Evolutionary conservation across 2,888 invertebrate species (phyloP).

Genomic region (Pollenia labialis): DNA sequence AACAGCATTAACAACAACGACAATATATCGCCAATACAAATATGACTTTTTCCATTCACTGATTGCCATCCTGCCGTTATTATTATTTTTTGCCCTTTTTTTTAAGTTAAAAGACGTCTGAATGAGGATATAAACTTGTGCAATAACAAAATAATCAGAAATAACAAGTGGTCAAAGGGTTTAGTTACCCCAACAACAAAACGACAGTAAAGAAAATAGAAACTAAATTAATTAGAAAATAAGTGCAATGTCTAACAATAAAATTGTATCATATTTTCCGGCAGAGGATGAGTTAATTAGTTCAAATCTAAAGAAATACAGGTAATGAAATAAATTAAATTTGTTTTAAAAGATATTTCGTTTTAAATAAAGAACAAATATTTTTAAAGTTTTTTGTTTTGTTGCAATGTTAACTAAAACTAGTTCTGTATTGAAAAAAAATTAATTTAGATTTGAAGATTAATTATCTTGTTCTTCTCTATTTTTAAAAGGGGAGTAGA

Average conservation of each 20-base stretch:
- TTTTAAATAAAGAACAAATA: too few relatives aligned
- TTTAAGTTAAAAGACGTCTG: constrained; percentile 26
- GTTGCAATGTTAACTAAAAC: too few relatives aligned
- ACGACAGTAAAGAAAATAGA: not conserved
- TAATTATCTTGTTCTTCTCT: too few relatives aligned
- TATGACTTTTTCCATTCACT: constrained; percentile 51
- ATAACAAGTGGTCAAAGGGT: constrained; percentile 54
- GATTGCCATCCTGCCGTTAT: constrained; percentile 40
- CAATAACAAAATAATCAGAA: constrained; percentile 12
- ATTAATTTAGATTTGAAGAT: too few relatives aligned
- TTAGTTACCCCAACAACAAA: constrained; percentile 30
- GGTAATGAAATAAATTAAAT: not conserved
- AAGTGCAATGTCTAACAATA: not conserved
- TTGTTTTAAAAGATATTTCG: too few relatives aligned
- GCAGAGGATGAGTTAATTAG: not conserved
- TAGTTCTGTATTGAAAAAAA: too few relatives aligned
- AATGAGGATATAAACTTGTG: not conserved
- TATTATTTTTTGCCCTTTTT: constrained; percentile 4
- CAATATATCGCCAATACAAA: constrained; percentile 48
- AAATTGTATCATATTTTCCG: constrained; percentile 23
- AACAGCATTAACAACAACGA: constrained; percentile 32
- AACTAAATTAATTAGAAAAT: not conserved
- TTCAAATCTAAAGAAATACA: not conserved
- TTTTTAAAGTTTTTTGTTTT: too few relatives aligned
- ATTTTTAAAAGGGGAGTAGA: too few relatives aligned